Conservation (phyloP, 2,888 invertebrate species). For the Pterobdella sp. region DNA sequence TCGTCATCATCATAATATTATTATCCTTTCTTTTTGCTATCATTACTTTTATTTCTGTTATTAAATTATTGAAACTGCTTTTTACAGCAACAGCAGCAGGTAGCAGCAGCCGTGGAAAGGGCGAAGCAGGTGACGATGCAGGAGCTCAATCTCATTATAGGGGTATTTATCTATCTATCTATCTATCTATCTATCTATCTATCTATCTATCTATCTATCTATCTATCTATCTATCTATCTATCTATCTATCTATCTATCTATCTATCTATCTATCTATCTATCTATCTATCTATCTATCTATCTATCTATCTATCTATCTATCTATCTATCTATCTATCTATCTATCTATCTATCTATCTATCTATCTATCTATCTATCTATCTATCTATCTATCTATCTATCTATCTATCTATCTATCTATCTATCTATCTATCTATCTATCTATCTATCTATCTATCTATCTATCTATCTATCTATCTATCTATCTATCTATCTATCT, state of each 20-base stretch:
- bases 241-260: constrained; percentile 6
- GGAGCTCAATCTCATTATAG: constrained; percentile 89
- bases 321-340: constrained; percentile 6
- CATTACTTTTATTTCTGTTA: background rate
- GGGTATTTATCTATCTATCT: constrained; percentile 55
- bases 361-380: constrained; percentile 6
- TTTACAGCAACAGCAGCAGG: constrained; percentile 82
- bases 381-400: constrained; percentile 6
- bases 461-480: constrained; percentile 6
- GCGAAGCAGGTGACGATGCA: constrained; percentile 95
- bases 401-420: constrained; percentile 6
- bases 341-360: constrained; percentile 6
- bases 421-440: constrained; percentile 6
- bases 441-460: constrained; percentile 6
- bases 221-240: background rate
- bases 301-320: constrained; percentile 6
- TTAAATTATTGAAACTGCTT: no score
- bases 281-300: constrained; percentile 6
- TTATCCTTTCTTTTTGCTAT: background rate
- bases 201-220: background rate
- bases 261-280: constrained; percentile 6
- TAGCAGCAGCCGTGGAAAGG: constrained; percentile 86
- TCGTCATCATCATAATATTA: background rate
- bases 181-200: background rate
- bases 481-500: constrained; percentile 6